Evolutionary conservation across 2,113 vertebrate genomes (phyloP), one percentile per base, ranked within the genome.

Genomic region (Rhinopomastus cyanomelas): DNA sequence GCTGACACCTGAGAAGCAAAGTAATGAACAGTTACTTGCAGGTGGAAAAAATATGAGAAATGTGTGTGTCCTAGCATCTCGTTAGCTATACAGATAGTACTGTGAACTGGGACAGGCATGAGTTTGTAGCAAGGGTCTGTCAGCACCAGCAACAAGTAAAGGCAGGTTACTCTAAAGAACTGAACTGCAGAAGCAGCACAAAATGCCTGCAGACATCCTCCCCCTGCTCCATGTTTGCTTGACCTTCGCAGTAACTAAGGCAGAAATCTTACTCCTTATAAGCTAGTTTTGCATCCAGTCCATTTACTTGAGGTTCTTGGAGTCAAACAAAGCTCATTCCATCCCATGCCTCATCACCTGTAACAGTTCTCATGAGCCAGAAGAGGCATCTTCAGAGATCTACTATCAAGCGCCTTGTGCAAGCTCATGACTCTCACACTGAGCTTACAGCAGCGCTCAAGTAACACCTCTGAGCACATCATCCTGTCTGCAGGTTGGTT

Each of bases 101-200:
- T 91, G 86, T 82, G 92, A 80, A 46, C 37, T 87, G 67, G 7
- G 49, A 90, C 83, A 95, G 94, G 90, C 17, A 88, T 85, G 6
- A 30, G 66, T 89, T 87, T 69, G 27, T 56, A 87, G 49, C n/a
- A 77, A 80, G 62, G 32, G n/a, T 85, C 55, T 80, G 52, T 5
- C 56, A 92, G 29, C 44, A 18, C 18, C 36, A 82, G 27, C 36
- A 90, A 36, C 23, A 76, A 49, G 30, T 64, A 78, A 88, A 57
- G 42, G 44, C 8, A 68, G 12, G 4, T 49, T 78, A 25, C 26
- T 77, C 32, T 74, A 37, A 69, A 37, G 67, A 68, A 74, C 14
- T 36, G 25, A 39, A 30, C 7, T 67, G 19, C 10, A 56, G 37
- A 81, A 85, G 37, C 37, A 53, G 37, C 26, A 21, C 60, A 44